Base-by-base conservation (phyloP, 1,140 invertebrate genomes). In the Brachionus angularis region DNA sequence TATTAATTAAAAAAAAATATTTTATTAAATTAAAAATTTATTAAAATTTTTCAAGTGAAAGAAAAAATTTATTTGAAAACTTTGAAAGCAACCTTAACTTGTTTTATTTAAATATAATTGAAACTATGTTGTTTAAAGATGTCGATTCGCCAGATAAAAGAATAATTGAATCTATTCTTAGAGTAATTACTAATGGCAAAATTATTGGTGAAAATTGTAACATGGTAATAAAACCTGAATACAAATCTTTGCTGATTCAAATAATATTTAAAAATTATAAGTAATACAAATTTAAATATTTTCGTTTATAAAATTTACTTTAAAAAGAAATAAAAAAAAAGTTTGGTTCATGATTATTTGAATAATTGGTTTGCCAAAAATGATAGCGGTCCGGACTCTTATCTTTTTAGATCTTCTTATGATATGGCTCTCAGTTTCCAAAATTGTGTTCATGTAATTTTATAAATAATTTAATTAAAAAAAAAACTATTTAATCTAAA, bases 201-300 rank as follows among this genome's bases (percentile, higher is more conserved):
- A 58, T 58, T 12, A 8, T 12, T 2, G 21, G 31, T 3, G n/a
- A 53, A 4, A 8, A 21, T 7, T 25, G 25, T 10, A 58, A 58
- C 10, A 5, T 8, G 36, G 7, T 34, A 8, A 18, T 55, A 10
- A 34, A 58, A 10, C 8, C 21, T 12, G 39, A 21, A 39, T 39
- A 18, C 5, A 58, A 16, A 36, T 23, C 34, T 4, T 36, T 58
- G 5, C 12, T 58, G 2, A 10, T 58, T 4, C 53, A 39, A 58
- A 23, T 58, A 39, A 39, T 39, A 36, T 39, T 39, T 23, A 36
- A 29, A 58, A 58, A 58, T 36, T 39, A 58, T 58, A 2, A 21
- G 23, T 39, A 39, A n/a, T n/a, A n/a, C n/a, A n/a, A n/a, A n/a
- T n/a, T n/a, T n/a, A n/a, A n/a, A n/a, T n/a, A n/a, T n/a, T n/a